Conservation (phyloP, 2,797 vertebrate genomes). For the Epinephelus coioides region DNA sequence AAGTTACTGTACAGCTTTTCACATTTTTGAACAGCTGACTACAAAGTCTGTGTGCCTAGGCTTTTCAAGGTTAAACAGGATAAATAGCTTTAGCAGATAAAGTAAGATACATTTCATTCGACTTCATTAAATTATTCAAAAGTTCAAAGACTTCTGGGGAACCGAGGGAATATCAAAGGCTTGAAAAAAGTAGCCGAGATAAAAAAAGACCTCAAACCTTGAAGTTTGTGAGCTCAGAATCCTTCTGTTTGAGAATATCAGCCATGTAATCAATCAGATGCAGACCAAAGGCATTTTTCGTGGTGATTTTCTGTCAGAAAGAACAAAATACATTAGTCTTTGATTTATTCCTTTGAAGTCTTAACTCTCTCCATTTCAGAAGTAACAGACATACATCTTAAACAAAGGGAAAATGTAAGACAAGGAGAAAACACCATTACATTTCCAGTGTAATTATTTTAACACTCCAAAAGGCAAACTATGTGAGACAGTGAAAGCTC, state of each 20-base stretch:
- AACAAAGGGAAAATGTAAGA: not conserved
- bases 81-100: not conserved
- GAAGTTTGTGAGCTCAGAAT: slow-evolving; percentile 93
- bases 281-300: slow-evolving; percentile 96
- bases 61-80: not conserved
- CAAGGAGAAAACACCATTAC: not conserved
- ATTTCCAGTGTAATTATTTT: not conserved
- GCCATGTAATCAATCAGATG: slow-evolving; percentile 97
- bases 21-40: not conserved
- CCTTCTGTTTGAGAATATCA: slow-evolving; percentile 94
- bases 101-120: not conserved
- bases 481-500: not conserved
- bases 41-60: not conserved
- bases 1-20: not conserved
- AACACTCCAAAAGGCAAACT: not conserved
- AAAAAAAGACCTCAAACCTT: slow-evolving; percentile 86
- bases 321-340: slow-evolving; percentile 13
- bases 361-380: not conserved
- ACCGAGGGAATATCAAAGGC: not conserved
- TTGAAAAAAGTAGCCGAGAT: not conserved
- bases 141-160: not conserved
- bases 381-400: not conserved
- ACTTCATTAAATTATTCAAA: not conserved
- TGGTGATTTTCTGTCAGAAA: slow-evolving; percentile 95
- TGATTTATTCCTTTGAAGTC: rapidly evolving